Evolutionary conservation across 2,888 invertebrate species (phyloP).

Genomic region (Amorpha juglandis): DNA sequence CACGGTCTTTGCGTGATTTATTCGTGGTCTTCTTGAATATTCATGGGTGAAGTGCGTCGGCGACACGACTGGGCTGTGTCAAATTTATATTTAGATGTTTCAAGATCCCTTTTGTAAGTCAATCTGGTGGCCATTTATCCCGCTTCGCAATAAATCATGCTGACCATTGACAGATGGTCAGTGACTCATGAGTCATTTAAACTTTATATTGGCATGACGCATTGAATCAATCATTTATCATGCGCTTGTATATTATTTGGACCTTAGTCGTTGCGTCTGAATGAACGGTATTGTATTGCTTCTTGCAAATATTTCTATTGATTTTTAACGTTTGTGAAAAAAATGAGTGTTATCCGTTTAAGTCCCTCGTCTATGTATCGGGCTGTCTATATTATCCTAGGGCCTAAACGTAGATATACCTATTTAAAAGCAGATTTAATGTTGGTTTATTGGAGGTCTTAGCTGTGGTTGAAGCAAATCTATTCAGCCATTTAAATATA

Average conservation of each 20-base stretch:
- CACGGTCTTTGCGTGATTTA: conserved; percentile 22
- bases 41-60: conserved; percentile 21
- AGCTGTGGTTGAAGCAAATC: too few species aligned
- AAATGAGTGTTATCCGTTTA: too few species aligned
- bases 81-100: conserved; percentile 26
- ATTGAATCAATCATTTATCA: conserved; percentile 11
- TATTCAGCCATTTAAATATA: too few species aligned
- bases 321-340: not conserved
- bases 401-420: too few species aligned
- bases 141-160: conserved; percentile 15
- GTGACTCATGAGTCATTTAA: conserved; percentile 19
- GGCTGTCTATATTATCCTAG: too few species aligned
- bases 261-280: not conserved
- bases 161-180: conserved; percentile 18
- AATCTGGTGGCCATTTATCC: conserved; percentile 20
- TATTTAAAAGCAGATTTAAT: too few species aligned
- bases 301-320: not conserved
- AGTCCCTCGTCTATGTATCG: too few species aligned
- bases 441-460: too few species aligned
- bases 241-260: conserved; percentile 3
- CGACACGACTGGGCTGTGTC: conserved; percentile 24
- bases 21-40: conserved; percentile 17
- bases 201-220: conserved; percentile 20
- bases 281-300: not conserved
- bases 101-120: conserved; percentile 21